Evolutionary conservation across 1,140 invertebrate genomes (phyloP), one percentile per base, ranked within the genome.

Genomic region (Aplysia californica): DNA sequence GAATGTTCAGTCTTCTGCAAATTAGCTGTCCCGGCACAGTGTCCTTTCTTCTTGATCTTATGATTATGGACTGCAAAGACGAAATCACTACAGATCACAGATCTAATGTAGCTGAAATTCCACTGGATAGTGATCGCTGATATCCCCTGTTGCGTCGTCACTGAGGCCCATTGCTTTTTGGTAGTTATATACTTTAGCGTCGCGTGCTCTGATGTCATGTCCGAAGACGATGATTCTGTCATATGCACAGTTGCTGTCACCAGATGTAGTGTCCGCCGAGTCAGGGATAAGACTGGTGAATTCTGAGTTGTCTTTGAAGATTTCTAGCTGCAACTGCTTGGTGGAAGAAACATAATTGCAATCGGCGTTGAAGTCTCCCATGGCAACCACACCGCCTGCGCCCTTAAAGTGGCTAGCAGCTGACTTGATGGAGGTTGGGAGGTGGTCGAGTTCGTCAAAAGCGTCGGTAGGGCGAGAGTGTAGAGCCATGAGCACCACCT

Each of bases 311-410:
- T 3, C 29, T 3, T 3, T 36, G 33, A 74, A 74, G 15, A 74
- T 38, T 26, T 38, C 59, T 26, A 74, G 3, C 0, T 3, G 3
- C 1, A 10, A 1, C 38, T 35, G 5, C 23, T 39, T 6, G 2
- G 33, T 36, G 35, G 10, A n/a, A 36, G 29, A 64, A 23, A 74
- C 15, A 41, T 74, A 74, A 38, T 26, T 65, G 59, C 71, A 74
- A 39, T 74, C 71, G n/a, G 71, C 71, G 29, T 74, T 74, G 59
- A 74, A 74, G 38, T 74, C 71, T 36, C 71, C 71, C 71, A 74
- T 38, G n/a, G 58, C 33, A 56, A 74, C 33, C 10, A 74, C 36
- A 29, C 58, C 71, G 21, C 33, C 20, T 10, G 71, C 33, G n/a
- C 65, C 21, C 6, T 21, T 23, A 31, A 74, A 74, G 29, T 64